Evolutionary conservation across 2,888 invertebrate genomes (phyloP), one percentile per base, ranked within the genome.

Genomic region (Auanema sp.): DNA sequence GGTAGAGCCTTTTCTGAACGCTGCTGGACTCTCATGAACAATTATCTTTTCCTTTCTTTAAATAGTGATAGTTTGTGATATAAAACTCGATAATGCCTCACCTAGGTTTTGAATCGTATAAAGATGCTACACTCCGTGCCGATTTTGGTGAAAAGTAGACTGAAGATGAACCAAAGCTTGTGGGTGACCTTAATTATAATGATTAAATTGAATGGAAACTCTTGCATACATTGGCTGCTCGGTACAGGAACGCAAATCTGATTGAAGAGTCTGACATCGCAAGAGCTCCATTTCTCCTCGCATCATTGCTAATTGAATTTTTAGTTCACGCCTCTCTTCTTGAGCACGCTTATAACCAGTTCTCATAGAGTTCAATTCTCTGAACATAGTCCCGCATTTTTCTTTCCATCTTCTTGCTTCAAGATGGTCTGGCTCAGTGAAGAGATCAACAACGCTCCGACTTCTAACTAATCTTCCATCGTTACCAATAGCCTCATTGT

Each of bases 221-320:
- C 8, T 21, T 18, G 21, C 16, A 5, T 18, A 47, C 21, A 18
- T 47, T 16, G 16, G 18, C 8, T 47, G 21, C 47, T 47, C 47
- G 4, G 47, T 47, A 18, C 47, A 47, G 3, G 21, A 33, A 33
- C 33, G 33, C 33, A 33, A 33, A 33, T 33, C 33, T 3, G 33
- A 5, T 33, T 47, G 47, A 3, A 24, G n/a, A 41, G 42, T 40
- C 40, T 61, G 61, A 49, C 62, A 62, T 33, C 65, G 70, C 3
- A 75, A 72, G 62, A 82, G 60, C 51, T 79, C 80, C 49, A 79
- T 49, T 64, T 83, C 82, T 23, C 82, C 82, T 18, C 75, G 56
- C 43, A 79, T 66, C 51, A 81, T 71, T 1, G 78, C 73, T 51
- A 81, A 44, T 55, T 81, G 77, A 8, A 75, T 72, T 8, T 68